Conservation (phyloP, 1,140 invertebrate species). For the Caenorhabditis tropicalis region DNA sequence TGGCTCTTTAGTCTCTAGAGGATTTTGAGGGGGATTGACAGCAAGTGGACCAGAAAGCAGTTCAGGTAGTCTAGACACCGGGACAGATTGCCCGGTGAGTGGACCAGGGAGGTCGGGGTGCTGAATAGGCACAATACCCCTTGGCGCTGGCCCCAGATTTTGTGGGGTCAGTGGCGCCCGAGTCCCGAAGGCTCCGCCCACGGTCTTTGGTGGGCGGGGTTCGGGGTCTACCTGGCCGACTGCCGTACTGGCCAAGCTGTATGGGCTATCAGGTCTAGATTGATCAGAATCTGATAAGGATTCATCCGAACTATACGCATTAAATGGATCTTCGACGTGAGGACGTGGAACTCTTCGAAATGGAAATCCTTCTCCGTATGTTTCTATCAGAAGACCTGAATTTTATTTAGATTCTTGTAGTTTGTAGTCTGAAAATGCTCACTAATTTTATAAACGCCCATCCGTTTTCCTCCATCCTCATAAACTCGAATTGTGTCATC, state of each 20-base stretch:
- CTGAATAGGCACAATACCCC: too few relatives aligned
- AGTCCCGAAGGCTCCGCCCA: neutral
- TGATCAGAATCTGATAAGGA: neutral
- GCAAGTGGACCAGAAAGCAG: too few relatives aligned
- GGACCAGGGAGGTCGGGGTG: too few relatives aligned
- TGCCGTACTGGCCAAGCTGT: neutral
- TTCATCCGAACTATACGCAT: neutral
- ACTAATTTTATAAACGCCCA: neutral
- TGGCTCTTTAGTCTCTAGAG: neutral
- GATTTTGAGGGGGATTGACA: neutral
- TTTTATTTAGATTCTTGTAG: neutral
- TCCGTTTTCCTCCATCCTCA: neutral
- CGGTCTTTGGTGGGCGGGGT: neutral
- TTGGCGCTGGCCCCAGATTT: too few relatives aligned
- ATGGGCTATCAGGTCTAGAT: neutral
- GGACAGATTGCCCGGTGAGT: too few relatives aligned
- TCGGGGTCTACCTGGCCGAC: too few relatives aligned
- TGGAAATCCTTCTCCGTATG: neutral
- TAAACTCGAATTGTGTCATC: neutral
- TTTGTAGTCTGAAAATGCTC: too few relatives aligned
- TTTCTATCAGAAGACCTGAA: neutral
- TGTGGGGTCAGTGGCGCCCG: neutral
- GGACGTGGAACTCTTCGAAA: neutral
- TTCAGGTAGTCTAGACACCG: too few relatives aligned
- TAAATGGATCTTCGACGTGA: neutral